Evolutionary conservation across 2,888 invertebrate genomes (phyloP).

Genomic region (Thecophora atra): DNA sequence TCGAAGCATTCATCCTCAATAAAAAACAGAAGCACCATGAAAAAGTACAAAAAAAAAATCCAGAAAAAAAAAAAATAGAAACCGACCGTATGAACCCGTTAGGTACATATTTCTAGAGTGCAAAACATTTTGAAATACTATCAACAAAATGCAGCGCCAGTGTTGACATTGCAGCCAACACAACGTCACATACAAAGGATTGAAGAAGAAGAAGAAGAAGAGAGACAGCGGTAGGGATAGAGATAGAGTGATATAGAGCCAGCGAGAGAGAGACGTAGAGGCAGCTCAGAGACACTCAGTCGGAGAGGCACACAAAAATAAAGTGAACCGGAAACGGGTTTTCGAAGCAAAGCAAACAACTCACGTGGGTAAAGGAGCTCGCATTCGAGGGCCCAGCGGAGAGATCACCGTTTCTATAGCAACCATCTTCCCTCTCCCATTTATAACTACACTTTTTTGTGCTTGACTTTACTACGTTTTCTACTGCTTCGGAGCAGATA

Average conservation of each 20-base stretch:
- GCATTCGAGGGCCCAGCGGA: background rate
- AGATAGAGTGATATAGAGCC: background rate
- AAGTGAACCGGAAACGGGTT: constrained; percentile 1
- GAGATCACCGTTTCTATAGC: background rate
- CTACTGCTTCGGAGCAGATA: background rate
- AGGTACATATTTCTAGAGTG: constrained; percentile 35
- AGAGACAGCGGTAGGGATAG: background rate
- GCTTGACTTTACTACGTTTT: background rate
- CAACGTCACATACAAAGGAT: background rate
- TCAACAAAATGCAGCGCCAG: constrained; percentile 25
- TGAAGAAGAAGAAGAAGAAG: too few relatives aligned
- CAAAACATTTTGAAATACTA: constrained; percentile 28
- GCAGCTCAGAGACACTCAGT: background rate
- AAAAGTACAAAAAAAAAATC: background rate
- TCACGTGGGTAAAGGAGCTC: too few relatives aligned
- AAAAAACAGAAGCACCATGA: background rate
- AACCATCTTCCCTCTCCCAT: background rate
- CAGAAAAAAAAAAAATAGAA: background rate
- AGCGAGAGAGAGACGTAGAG: background rate
- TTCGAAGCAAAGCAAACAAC: background rate
- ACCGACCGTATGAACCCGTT: background rate
- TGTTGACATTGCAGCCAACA: constrained; percentile 14
- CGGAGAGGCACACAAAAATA: background rate
- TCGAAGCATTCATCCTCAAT: constrained; percentile 1
- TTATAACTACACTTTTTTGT: background rate